Percentiles rank a stretch among this genome's conserved stretches.
These are phyloP conservation scores for Glomeris maerens DNA, from an alignment of 1,140 invertebrate genomes.

Conservation along the genomic window DNA sequence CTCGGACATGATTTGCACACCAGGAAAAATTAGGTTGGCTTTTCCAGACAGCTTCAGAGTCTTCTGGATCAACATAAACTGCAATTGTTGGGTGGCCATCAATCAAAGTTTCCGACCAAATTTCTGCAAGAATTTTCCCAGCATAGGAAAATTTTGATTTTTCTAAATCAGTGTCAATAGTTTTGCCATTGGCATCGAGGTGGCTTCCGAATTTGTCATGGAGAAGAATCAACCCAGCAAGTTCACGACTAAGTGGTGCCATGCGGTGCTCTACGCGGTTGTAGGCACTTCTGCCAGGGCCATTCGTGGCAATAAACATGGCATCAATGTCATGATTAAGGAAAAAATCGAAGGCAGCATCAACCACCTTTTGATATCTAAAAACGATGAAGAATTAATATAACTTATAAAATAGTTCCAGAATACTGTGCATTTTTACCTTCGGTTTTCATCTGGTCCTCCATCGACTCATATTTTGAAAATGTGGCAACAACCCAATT, in stretches of 20 bases:
- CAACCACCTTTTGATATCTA: conserved; percentile 26
- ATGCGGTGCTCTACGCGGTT: conserved; percentile 5
- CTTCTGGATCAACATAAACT: conserved; percentile 19
- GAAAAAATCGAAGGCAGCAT: conserved; percentile 27
- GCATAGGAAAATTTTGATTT: conserved; percentile 1
- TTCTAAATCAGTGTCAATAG: background rate
- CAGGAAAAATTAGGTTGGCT: conserved; percentile 9
- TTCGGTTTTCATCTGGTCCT: conserved; percentile 32
- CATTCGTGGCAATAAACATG: conserved; percentile 4
- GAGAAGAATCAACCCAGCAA: background rate
- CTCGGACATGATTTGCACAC: conserved; percentile 15
- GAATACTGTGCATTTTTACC: conserved; percentile 7
- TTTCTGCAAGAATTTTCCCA: conserved; percentile 20
- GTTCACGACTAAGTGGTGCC: conserved; percentile 6
- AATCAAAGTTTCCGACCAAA: conserved; percentile 22
- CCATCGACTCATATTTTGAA: conserved; percentile 25
- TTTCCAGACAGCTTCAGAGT: background rate
- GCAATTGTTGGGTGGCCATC: conserved; percentile 24
- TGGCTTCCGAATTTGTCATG: conserved; percentile 3
- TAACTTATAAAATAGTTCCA: background rate
- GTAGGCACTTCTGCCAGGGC: conserved; percentile 5
- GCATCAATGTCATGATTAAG: conserved; percentile 13
- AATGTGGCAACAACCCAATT: background rate
- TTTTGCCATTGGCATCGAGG: background rate
- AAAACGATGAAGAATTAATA: background rate